Evolutionary conservation across 2,888 invertebrate species (phyloP), one percentile per base, ranked within the genome.

Genomic region (Eupithecia subumbrata): DNA sequence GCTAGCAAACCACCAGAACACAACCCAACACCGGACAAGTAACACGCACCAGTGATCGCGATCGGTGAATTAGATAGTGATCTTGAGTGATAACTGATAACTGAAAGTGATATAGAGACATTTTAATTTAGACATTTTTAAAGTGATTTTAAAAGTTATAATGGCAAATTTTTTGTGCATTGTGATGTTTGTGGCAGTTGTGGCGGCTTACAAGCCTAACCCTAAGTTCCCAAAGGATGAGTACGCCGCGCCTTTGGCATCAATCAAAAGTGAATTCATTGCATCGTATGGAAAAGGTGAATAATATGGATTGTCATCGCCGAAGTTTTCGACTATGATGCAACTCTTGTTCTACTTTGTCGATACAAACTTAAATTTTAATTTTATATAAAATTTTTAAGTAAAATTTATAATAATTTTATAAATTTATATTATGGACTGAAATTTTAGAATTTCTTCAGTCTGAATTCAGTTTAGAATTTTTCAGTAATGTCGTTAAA

Each of bases 131-230:
- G 8, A 64, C 7, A 2, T 34, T 43, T 63, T 18, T n/a, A 18
- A 25, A 76, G 76, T 74, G 82, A 78, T 69, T 79, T 77, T 71
- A 67, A 83, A 70, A 81, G 92, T 68, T 52, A 71, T 37, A 71
- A 77, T 93, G 94, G 90, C 90, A 75, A 91, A 88, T 87, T 85
- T 91, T 73, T 80, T 92, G 84, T 86, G 91, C 79, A 82, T 91
- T 79, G 86, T 91, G 83, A 80, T 91, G 81, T 76, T 90, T 75
- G 90, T 89, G 85, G 84, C 85, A 48, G 92, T 83, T 66, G 85
- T 83, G 80, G 87, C 84, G 64, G 86, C 86, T 75, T 87, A 86
- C 75, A 88, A 86, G 74, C 89, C 89, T 75, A 89, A 92, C 79
- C 92, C 92, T 64, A 93, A 90, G 85, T 91, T 93, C 80, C 89